Percentiles rank a stretch among this genome's conserved stretches.
Conservation (phyloP, 1,140 invertebrate genomes). For the Solen grandis region DNA sequence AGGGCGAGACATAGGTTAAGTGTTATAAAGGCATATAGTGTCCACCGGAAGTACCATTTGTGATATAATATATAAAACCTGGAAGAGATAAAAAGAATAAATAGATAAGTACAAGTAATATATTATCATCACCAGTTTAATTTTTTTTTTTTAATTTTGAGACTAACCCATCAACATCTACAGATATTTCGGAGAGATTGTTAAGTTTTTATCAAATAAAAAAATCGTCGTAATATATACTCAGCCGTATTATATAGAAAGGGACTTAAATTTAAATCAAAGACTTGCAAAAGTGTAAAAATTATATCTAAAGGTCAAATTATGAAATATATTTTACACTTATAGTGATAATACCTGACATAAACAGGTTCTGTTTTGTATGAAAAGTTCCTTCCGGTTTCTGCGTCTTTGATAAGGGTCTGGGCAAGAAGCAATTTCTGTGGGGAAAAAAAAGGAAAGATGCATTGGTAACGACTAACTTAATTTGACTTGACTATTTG, state of each 20-base stretch:
- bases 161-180: not conserved
- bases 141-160: not conserved
- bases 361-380: constrained; percentile 79
- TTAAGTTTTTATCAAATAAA: not conserved
- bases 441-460: constrained; percentile 22
- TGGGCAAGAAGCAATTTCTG: constrained; percentile 79
- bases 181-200: not conserved
- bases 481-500: not conserved
- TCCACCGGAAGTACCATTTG: constrained; percentile 69
- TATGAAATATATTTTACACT: no score
- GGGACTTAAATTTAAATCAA: not conserved
- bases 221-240: not conserved
- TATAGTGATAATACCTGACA: no score
- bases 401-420: constrained; percentile 81
- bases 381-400: constrained; percentile 78
- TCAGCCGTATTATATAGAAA: not conserved
- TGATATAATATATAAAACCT: constrained; percentile 78
- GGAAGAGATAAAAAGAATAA: constrained; percentile 44
- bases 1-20: constrained; percentile 80
- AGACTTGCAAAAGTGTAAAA: no score
- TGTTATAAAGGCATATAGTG: constrained; percentile 79
- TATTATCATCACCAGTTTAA: not conserved
- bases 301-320: no score
- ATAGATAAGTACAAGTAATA: not conserved
- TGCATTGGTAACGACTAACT: no score